phyloP scores from a whole-genome alignment of 2,113 vertebrate genomes.

The Drymodes brunneopygia region DNA sequence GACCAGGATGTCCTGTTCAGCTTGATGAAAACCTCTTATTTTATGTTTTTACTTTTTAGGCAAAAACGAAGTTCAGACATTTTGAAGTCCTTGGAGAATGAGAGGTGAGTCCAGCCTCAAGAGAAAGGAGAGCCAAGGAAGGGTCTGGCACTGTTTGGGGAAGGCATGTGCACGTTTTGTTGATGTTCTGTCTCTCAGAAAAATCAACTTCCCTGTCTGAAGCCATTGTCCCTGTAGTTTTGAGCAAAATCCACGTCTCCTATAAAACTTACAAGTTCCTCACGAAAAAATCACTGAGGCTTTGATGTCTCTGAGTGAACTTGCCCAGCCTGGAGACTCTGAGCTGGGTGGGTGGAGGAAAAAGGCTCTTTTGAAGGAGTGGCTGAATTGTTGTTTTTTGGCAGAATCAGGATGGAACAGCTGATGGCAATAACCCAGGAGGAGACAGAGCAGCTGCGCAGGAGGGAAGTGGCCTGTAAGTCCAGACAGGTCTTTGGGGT shows the following conservation, averaged over 20 bases:
- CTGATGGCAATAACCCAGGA: constrained; percentile 93
- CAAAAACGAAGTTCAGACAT: constrained; percentile 87
- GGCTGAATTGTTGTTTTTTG: neutral
- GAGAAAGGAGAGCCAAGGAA: neutral
- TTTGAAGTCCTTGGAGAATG: constrained; percentile 88
- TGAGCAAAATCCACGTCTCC: neutral
- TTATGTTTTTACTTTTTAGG: constrained; percentile 63
- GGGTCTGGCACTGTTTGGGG: neutral
- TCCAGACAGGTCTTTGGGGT: neutral
- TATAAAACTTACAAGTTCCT: neutral
- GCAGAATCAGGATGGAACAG: constrained; percentile 90
- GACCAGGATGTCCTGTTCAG: neutral
- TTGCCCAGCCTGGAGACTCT: neutral
- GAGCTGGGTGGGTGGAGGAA: neutral
- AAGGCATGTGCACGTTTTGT: fast-evolving
- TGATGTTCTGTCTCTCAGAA: neutral
- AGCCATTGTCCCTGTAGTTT: neutral
- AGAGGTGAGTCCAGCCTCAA: constrained; percentile 77
- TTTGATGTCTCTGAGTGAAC: neutral
- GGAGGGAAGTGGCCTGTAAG: constrained; percentile 89
- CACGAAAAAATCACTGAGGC: neutral
- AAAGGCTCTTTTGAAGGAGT: neutral
- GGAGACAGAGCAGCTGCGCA: constrained; percentile 84
- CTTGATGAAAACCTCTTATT: neutral
- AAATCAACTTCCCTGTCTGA: neutral